Evolutionary conservation across 2,113 vertebrate genomes (phyloP).

Genomic region (Heliornis fulica): DNA sequence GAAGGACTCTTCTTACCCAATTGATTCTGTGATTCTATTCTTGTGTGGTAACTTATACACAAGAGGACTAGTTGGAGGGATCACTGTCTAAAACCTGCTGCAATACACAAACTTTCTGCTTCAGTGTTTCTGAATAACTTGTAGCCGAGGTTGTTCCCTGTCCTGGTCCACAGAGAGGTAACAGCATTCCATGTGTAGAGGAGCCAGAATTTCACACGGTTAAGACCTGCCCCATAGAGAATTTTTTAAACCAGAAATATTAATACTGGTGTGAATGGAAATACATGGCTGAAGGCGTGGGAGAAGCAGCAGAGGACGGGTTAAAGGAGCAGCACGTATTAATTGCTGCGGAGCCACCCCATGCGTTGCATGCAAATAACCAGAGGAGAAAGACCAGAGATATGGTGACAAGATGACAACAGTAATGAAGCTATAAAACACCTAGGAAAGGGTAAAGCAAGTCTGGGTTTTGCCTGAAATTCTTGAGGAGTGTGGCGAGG

Average conservation of each 20-base stretch:
- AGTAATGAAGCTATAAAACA: neutral
- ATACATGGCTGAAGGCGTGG: neutral
- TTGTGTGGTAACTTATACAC: neutral
- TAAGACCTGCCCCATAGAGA: neutral
- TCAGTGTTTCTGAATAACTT: neutral
- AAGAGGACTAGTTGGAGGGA: neutral
- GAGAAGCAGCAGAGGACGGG: neutral
- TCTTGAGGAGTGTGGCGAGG: neutral
- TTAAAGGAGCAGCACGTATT: neutral
- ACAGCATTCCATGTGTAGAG: neutral
- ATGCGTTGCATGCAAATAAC: neutral
- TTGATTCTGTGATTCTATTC: no score
- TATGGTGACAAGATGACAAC: neutral
- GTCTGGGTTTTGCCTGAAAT: neutral
- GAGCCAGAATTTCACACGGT: fast-evolving
- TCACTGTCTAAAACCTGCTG: neutral
- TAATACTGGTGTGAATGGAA: neutral
- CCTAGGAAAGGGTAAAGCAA: neutral
- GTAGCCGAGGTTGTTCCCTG: neutral
- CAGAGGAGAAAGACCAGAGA: neutral
- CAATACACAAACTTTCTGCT: neutral
- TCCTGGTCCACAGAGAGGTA: neutral
- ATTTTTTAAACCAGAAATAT: neutral
- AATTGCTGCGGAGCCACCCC: neutral
- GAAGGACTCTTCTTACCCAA: no score